Conservation (phyloP, 2,888 invertebrate genomes). For the Merodon equestris region DNA sequence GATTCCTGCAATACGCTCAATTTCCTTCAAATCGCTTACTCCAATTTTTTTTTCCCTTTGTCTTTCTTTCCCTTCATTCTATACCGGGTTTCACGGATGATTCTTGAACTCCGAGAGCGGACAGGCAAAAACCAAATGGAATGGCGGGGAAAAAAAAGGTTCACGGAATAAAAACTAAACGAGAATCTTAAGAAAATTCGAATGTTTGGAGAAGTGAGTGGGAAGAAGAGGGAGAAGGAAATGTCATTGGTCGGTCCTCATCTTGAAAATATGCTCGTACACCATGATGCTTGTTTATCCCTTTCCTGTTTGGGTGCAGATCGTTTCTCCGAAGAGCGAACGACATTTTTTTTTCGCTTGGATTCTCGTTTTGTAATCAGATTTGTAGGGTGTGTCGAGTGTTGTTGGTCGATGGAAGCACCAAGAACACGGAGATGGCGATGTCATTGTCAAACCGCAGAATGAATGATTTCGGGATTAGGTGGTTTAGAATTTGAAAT, state of each 20-base stretch:
- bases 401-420: not conserved
- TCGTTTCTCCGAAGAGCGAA: conserved; percentile 58
- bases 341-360: conserved; percentile 38
- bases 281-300: conserved; percentile 60
- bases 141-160: conserved; percentile 30
- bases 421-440: not conserved
- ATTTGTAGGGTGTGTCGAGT: conserved; percentile 40
- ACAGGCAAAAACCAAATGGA: not conserved
- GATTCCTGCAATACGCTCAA: conserved; percentile 64
- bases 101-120: conserved; percentile 14
- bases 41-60: conserved; percentile 48
- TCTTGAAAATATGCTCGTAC: conserved; percentile 52
- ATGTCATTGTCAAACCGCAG: not conserved
- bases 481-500: too few relatives aligned
- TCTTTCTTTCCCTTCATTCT: conserved; percentile 13
- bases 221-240: conserved; percentile 15
- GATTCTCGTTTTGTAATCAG: conserved; percentile 51
- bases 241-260: conserved; percentile 40
- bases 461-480: too few relatives aligned
- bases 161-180: conserved; percentile 53
- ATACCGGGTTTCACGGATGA: conserved; percentile 22
- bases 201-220: conserved; percentile 10
- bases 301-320: conserved; percentile 45
- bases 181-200: conserved; percentile 58
- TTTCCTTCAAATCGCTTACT: conserved; percentile 64